Evolutionary conservation across 2,797 vertebrate genomes (phyloP).

Genomic region (Mormyrops attenuatus): DNA sequence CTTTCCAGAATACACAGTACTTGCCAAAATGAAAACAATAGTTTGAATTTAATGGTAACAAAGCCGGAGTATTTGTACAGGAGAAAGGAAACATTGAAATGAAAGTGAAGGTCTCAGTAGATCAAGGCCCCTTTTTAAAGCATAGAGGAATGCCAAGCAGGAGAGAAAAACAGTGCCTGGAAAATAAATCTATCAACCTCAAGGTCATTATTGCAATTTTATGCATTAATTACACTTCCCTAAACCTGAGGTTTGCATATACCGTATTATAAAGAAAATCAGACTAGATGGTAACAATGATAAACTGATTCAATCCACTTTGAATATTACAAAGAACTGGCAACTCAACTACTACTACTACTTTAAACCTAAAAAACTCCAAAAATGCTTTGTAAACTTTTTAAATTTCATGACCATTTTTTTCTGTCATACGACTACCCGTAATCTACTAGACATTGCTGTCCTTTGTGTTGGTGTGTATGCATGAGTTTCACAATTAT

Average conservation of each 20-base stretch:
- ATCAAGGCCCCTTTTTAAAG: constrained; percentile 63
- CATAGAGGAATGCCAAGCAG: constrained; percentile 65
- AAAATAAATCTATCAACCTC: constrained; percentile 60
- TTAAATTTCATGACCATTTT: constrained; percentile 59
- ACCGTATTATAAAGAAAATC: constrained; percentile 53
- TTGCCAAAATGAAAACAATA: constrained; percentile 47
- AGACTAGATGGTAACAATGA: constrained; percentile 35
- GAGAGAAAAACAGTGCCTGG: constrained; percentile 46
- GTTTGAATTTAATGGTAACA: constrained; percentile 53
- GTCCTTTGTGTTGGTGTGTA: constrained; percentile 61
- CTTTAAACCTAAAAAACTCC: constrained; percentile 34
- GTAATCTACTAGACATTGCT: constrained; percentile 87
- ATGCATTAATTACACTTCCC: constrained; percentile 55
- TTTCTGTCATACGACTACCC: constrained; percentile 86
- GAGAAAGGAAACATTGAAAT: constrained; percentile 33
- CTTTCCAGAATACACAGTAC: constrained; percentile 55
- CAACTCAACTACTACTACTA: constrained; percentile 49
- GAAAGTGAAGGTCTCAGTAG: constrained; percentile 48
- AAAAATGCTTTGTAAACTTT: constrained; percentile 72
- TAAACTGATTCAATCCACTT: constrained; percentile 39
- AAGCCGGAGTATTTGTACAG: constrained; percentile 45
- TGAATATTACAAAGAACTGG: constrained; percentile 45
- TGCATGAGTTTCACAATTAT: constrained; percentile 34
- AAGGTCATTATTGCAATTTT: constrained; percentile 67
- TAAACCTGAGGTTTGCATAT: constrained; percentile 60